These are phyloP conservation scores for Mythimna albipuncta DNA, from an alignment of 2,888 invertebrate species.

Conservation along the genomic window DNA sequence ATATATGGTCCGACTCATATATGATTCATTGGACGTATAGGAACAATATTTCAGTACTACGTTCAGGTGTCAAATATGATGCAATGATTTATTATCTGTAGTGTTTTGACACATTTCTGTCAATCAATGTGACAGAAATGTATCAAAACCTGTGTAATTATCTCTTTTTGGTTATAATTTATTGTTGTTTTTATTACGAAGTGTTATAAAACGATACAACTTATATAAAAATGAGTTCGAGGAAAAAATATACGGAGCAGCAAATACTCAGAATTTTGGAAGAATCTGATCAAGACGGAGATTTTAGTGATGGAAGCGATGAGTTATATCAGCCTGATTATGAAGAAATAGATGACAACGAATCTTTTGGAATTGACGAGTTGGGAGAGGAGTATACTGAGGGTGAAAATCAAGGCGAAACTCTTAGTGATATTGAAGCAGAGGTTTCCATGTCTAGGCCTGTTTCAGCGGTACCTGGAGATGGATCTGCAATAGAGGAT, in stretches of 20 bases:
- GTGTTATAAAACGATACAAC: constrained; percentile 14
- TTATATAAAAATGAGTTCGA: constrained; percentile 16
- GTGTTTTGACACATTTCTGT: constrained; percentile 7
- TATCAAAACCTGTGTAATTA: constrained; percentile 9
- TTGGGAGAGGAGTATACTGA: not conserved
- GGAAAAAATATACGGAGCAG: constrained; percentile 17
- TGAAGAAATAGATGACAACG: constrained; percentile 4
- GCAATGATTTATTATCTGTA: constrained; percentile 7
- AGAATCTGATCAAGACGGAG: constrained; percentile 17
- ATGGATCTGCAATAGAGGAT: constrained; percentile 2
- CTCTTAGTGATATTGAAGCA: constrained; percentile 17
- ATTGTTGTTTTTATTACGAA: constrained; percentile 13
- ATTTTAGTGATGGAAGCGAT: constrained; percentile 24
- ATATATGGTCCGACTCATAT: too few species aligned
- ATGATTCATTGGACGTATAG: too few species aligned
- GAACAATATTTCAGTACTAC: not conserved
- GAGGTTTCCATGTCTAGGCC: constrained; percentile 11
- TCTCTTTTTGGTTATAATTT: constrained; percentile 9
- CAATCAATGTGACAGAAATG: constrained; percentile 9
- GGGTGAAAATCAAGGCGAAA: constrained; percentile 9
- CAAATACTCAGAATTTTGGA: constrained; percentile 22
- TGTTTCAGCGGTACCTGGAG: constrained; percentile 7
- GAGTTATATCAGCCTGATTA: constrained; percentile 23
- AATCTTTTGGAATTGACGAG: constrained; percentile 16
- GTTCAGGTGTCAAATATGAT: constrained; percentile 7